Percentiles rank a stretch among this genome's conserved stretches.
Evolutionary conservation across 35 echinoderm and acorn worm species (phyloP).

Genomic region (Apostichopus californicus): DNA sequence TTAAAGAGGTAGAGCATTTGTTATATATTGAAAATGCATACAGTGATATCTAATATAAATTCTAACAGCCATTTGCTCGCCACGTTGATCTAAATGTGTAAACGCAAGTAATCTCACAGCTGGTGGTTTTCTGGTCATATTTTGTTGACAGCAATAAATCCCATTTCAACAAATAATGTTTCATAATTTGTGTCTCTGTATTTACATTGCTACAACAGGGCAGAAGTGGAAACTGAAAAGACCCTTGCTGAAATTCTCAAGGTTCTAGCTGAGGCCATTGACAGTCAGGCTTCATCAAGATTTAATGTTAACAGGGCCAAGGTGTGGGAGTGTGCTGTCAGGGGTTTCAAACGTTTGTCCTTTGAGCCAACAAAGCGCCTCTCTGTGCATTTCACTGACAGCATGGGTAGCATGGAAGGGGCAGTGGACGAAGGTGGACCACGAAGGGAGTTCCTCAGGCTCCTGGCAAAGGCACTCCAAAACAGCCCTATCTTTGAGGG

Average conservation of each 20-base stretch:
- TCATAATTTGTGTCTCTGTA: too few species aligned
- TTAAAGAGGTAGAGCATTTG: too few species aligned
- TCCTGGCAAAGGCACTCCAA: background rate
- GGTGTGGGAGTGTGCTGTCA: constrained; percentile 42
- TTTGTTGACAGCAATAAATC: too few species aligned
- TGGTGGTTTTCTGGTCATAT: too few species aligned
- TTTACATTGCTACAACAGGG: too few species aligned
- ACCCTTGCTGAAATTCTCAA: background rate
- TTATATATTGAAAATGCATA: too few species aligned
- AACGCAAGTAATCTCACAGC: too few species aligned
- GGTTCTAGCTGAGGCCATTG: background rate
- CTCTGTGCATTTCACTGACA: constrained; percentile 29
- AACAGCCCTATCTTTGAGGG: constrained; percentile 24
- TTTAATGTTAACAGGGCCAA: constrained; percentile 27
- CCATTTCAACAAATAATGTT: too few species aligned
- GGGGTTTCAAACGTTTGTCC: constrained; percentile 8
- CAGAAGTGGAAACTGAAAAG: too few species aligned
- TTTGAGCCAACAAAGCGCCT: background rate
- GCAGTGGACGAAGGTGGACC: constrained; percentile 53
- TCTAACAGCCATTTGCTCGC: too few species aligned
- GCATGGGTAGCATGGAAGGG: constrained; percentile 20
- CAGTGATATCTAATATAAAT: too few species aligned
- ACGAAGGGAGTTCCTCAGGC: constrained; percentile 27
- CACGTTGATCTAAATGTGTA: too few species aligned
- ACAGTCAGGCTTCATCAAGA: background rate